These are phyloP conservation scores for Malurus melanocephalus DNA, from an alignment of 2,113 vertebrate species.

Conservation along the genomic window DNA sequence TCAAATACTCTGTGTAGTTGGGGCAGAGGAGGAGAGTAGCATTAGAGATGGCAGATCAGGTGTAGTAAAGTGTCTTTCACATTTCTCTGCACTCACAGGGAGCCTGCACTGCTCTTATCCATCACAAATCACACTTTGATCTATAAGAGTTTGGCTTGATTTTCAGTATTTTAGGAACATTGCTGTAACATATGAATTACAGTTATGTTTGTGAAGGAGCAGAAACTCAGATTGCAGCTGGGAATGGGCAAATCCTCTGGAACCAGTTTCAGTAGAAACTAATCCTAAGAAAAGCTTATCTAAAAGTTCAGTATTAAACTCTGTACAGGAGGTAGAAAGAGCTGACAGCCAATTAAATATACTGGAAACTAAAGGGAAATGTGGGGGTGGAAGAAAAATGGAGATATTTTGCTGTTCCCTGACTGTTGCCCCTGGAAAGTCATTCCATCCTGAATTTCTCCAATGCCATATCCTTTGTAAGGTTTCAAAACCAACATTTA, in stretches of 20 bases:
- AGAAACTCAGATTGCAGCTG: not conserved
- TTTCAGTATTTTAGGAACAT: not conserved
- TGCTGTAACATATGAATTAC: not conserved
- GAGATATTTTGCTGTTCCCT: conserved; percentile 31
- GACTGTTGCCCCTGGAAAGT: conserved; percentile 18
- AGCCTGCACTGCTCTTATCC: not conserved
- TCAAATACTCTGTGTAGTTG: not conserved
- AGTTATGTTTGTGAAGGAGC: not conserved
- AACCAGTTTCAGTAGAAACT: not conserved
- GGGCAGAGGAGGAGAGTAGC: not conserved
- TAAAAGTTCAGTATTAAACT: not conserved
- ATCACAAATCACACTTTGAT: not conserved
- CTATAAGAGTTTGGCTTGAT: not conserved
- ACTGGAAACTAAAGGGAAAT: conserved; percentile 26
- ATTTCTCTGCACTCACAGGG: not conserved
- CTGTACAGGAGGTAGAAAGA: not conserved
- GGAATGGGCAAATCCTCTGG: not conserved
- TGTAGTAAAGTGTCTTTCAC: not conserved
- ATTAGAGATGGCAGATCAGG: not conserved
- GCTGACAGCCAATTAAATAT: not conserved
- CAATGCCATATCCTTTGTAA: conserved; percentile 33
- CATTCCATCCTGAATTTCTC: conserved; percentile 39
- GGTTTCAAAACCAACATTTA: conserved; percentile 53
- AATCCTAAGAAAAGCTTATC: conserved; percentile 19
- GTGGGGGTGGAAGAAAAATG: conserved; percentile 30